Percentiles rank a stretch among this genome's conserved stretches.
phyloP scores from a whole-genome alignment of 2,888 invertebrate species.

The Xestia rhomboidea region DNA sequence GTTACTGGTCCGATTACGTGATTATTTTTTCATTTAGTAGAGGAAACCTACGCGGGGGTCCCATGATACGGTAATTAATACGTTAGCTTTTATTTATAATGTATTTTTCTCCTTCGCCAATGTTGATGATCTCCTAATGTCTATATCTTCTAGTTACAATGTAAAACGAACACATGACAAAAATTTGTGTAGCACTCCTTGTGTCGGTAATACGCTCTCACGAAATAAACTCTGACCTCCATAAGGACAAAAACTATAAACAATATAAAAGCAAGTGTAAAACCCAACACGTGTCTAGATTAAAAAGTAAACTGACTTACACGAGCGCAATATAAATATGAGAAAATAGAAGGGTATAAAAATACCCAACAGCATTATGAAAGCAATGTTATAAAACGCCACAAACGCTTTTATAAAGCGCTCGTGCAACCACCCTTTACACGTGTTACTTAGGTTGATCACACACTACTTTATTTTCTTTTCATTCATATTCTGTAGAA shows the following conservation, averaged over 20 bases:
- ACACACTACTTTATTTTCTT: constrained; percentile 3
- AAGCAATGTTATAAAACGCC: background rate
- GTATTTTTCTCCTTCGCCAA: too few species aligned
- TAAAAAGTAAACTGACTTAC: background rate
- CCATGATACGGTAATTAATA: too few species aligned
- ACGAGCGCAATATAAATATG: background rate
- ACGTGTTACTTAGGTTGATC: constrained; percentile 15
- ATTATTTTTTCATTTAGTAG: too few species aligned
- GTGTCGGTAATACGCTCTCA: too few species aligned
- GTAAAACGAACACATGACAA: too few species aligned
- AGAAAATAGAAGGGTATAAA: background rate
- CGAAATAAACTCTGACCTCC: too few species aligned
- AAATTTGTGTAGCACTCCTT: too few species aligned
- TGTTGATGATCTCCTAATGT: too few species aligned
- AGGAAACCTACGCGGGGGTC: too few species aligned
- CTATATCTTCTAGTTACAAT: too few species aligned
- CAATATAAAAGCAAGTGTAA: background rate
- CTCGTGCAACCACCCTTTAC: constrained; percentile 5
- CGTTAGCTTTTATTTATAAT: too few species aligned
- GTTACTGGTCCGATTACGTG: too few species aligned
- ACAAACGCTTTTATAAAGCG: constrained; percentile 8
- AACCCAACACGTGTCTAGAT: constrained; percentile 2
- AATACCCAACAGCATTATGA: background rate
- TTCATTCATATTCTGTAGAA: constrained; percentile 18
- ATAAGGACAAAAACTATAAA: background rate